Percentiles rank a stretch among this genome's conserved stretches.
Conservation (phyloP, 2,113 vertebrate species). For the Daubentonia madagascariensis region DNA sequence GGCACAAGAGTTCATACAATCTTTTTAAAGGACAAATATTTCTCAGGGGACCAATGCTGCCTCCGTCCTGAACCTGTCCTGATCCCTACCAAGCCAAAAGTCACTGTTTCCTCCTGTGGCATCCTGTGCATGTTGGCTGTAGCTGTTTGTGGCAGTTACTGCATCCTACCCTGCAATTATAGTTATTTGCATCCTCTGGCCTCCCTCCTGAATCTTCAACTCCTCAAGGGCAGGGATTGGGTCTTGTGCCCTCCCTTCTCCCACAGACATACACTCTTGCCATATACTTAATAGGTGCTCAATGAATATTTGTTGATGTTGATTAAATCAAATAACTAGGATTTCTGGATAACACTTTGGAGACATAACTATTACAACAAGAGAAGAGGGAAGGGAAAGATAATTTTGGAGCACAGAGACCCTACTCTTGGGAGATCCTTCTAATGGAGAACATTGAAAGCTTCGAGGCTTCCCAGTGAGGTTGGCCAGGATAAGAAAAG, state of each 20-base stretch:
- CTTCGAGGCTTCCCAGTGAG: not conserved
- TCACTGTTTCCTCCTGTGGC: not conserved
- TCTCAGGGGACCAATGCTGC: not conserved
- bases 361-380: not conserved
- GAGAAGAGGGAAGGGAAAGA: not conserved
- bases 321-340: not conserved
- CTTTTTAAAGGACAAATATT: not conserved
- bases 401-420: not conserved
- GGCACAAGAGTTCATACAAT: not conserved
- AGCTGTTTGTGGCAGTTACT: not conserved
- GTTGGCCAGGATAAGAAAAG: not conserved
- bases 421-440: not conserved
- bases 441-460: not conserved
- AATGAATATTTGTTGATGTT: not conserved
- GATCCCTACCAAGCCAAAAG: not conserved
- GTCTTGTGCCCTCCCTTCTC: not conserved
- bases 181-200: not conserved
- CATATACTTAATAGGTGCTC: not conserved
- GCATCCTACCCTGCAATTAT: not conserved
- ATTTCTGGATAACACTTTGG: not conserved
- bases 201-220: not conserved
- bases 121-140: not conserved
- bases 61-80: not conserved
- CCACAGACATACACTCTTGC: not conserved
- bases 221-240: not conserved